A percentile compares a stretch with the other conserved stretches of the same genome.
Conservation (phyloP, 2,888 invertebrate genomes). For the Cheilosia vernalis region DNA sequence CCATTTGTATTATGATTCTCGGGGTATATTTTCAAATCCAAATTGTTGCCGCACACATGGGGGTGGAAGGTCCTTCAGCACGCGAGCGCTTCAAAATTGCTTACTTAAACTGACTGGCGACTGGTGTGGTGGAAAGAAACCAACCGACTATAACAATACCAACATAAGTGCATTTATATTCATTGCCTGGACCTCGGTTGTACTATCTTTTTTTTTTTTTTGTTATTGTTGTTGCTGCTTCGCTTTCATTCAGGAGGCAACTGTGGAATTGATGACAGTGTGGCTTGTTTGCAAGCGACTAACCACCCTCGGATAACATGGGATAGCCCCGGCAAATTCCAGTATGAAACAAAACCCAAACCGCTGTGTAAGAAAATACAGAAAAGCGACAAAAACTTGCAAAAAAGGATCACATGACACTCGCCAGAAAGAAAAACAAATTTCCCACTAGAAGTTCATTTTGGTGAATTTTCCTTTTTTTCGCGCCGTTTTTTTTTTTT, state of each 20-base stretch:
- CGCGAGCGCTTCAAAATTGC: slow-evolving; percentile 46
- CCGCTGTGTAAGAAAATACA: slow-evolving; percentile 36
- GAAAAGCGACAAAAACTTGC: slow-evolving; percentile 14
- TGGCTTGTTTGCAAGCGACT: slow-evolving; percentile 70
- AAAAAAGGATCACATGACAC: slow-evolving; percentile 65
- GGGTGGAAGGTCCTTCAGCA: slow-evolving; percentile 1
- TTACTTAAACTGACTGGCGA: slow-evolving; percentile 49
- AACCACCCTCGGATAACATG: slow-evolving; percentile 25
- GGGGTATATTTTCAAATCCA: slow-evolving; percentile 56
- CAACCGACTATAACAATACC: slow-evolving; percentile 42
- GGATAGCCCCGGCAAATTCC: neutral
- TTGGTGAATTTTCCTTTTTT: slow-evolving; percentile 51
- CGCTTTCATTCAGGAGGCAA: slow-evolving; percentile 27
- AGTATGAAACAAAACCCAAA: slow-evolving; percentile 36
- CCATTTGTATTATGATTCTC: slow-evolving; percentile 63
- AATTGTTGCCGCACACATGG: slow-evolving; percentile 55
- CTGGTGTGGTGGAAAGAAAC: slow-evolving; percentile 11
- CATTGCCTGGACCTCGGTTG: slow-evolving; percentile 50
- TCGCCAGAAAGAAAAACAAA: slow-evolving; percentile 43
- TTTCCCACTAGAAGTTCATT: slow-evolving; percentile 67
- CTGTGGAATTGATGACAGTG: slow-evolving; percentile 73
- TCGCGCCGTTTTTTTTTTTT: slow-evolving; percentile 28
- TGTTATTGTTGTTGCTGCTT: neutral
- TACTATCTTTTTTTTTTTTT: slow-evolving; percentile 10
- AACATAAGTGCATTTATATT: slow-evolving; percentile 65